Percentiles rank a stretch among this genome's conserved stretches.
Conservation (phyloP, 2,888 invertebrate genomes). For the Sarcophaga caerulescens region DNA sequence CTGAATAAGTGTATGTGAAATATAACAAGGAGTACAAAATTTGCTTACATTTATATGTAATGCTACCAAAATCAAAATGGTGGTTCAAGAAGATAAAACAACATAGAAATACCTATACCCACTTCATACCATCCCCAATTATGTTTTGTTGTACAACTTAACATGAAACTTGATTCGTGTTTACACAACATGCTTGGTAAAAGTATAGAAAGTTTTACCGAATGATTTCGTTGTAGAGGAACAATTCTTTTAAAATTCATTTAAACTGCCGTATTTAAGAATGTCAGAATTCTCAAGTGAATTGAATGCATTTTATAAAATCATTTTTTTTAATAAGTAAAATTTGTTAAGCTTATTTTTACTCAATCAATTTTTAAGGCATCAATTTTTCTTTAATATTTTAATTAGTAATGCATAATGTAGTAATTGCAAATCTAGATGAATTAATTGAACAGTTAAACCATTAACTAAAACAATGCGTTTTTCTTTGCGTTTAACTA, state of each 20-base stretch:
- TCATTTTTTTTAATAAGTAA: no score
- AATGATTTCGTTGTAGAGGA: constrained; percentile 14
- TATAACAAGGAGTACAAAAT: constrained; percentile 19
- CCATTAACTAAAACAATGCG: not conserved
- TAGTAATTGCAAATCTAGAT: not conserved
- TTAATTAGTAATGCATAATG: no score
- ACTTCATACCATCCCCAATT: constrained; percentile 37
- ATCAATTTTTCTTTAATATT: no score
- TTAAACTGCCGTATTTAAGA: constrained; percentile 50
- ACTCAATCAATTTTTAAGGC: no score
- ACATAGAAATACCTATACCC: constrained; percentile 53
- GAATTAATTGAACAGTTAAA: not conserved
- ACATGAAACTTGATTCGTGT: constrained; percentile 8
- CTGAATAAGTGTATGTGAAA: constrained; percentile 33
- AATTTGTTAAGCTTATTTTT: no score
- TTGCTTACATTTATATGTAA: constrained; percentile 45
- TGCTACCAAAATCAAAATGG: constrained; percentile 45
- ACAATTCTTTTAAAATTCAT: constrained; percentile 56
- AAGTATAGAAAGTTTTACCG: not conserved
- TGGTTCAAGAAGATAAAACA: constrained; percentile 51
- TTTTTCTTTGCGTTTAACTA: constrained; percentile 3
- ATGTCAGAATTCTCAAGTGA: constrained; percentile 47
- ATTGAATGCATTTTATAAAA: constrained; percentile 26
- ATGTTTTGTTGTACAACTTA: constrained; percentile 25
- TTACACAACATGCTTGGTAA: not conserved